Evolutionary conservation across 2,888 invertebrate genomes (phyloP).

Genomic region (Schizotus pectinicornis): DNA sequence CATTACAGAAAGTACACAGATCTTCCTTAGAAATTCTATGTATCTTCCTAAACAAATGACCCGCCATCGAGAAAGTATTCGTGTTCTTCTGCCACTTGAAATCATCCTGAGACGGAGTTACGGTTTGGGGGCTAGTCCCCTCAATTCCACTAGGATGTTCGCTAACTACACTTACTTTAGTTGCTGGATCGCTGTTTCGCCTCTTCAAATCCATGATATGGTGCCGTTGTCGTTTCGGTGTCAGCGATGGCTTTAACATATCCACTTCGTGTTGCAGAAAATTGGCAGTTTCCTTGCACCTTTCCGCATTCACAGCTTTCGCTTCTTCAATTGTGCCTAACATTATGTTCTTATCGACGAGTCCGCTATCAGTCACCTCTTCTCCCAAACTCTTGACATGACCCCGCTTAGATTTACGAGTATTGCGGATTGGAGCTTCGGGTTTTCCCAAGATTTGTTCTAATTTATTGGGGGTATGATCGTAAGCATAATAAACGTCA

Average conservation of each 20-base stretch:
- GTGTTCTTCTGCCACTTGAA: conserved; percentile 66
- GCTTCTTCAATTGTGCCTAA: conserved; percentile 56
- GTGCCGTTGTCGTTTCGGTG: conserved; percentile 54
- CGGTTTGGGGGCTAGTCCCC: conserved; percentile 58
- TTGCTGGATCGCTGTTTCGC: conserved; percentile 77
- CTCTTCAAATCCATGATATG: conserved; percentile 64
- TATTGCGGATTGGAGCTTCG: conserved; percentile 49
- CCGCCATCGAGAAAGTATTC: conserved; percentile 72
- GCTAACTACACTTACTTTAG: conserved; percentile 58
- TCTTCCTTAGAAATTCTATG: conserved; percentile 81
- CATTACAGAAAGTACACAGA: conserved; percentile 80
- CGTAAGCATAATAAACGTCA: conserved; percentile 47
- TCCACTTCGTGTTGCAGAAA: conserved; percentile 29
- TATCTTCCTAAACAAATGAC: conserved; percentile 79
- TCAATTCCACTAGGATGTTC: conserved; percentile 53
- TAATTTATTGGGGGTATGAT: conserved; percentile 52
- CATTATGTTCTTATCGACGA: conserved; percentile 47
- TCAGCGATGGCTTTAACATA: conserved; percentile 32
- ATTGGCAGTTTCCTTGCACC: conserved; percentile 2
- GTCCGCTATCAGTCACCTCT: conserved; percentile 57
- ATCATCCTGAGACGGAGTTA: conserved; percentile 63
- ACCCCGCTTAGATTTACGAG: conserved; percentile 48
- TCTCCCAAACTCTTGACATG: conserved; percentile 61
- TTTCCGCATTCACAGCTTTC: conserved; percentile 36
- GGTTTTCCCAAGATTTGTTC: conserved; percentile 56